Base-by-base conservation (phyloP, 1,140 invertebrate genomes). In the Dendroctonus ponderosae region DNA sequence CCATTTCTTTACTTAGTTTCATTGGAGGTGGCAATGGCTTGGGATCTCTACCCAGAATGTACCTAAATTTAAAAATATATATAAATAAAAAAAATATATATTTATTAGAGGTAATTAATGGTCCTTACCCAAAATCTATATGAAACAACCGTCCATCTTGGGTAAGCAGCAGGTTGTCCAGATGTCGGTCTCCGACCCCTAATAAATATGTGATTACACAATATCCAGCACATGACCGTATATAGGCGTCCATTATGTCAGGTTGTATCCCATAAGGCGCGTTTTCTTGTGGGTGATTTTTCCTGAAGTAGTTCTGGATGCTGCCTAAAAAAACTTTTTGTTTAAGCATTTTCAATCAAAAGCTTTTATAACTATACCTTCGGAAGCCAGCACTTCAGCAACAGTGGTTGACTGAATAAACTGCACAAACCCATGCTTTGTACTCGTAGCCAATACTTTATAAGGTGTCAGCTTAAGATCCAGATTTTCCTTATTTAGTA, bases 1-100 rank as follows among this genome's bases (percentile, higher is more conserved):
- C 94, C 97, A 99, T 99, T 84, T 99, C 97, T 77, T 93, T 94
- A 77, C 93, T 98, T 0, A 99, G 83, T 81, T 98, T 99, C 96
- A 99, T 99, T 5, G 97, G 95, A 7, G 97, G 95, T 5, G 97
- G 97, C 75, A 99, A 85, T 5, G 95, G 96, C 80, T 99, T 99
- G 2, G 98, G 97, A 82, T 99, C 98, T 60, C 97, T 85, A 6
- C 97, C 97, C 40, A 99, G 82, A 76, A 99, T 99, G 76, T 97
- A 99, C 6, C 65, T 66, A 37, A 41, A 54, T 1, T n/a, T 41
- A 11, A 56, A 56, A 12, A 39, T 52, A 52, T 2, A 14, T 52
- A 5, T n/a, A n/a, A n/a, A n/a, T n/a, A n/a, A n/a, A n/a, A n/a
- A n/a, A n/a, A n/a, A n/a, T n/a, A n/a, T 7, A 5, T 7, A 5